Conservation (phyloP, 2,113 vertebrate genomes). For the Castor canadensis region DNA sequence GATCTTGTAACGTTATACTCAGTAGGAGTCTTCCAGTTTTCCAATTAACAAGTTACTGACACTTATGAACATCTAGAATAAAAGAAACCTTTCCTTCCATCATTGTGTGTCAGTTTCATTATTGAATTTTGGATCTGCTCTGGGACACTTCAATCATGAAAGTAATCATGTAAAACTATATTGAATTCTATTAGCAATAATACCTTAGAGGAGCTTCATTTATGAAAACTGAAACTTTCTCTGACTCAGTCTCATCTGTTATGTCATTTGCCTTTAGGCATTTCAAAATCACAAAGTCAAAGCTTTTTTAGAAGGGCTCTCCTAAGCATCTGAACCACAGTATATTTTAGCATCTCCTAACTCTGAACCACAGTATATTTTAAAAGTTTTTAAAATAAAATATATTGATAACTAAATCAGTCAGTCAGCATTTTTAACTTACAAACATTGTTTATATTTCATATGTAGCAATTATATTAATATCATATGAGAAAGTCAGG, state of each 20-base stretch:
- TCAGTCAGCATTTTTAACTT: constrained; percentile 12
- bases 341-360: constrained; percentile 11
- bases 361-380: too few relatives aligned
- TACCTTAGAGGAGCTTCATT: constrained; percentile 29
- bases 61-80: constrained; percentile 57
- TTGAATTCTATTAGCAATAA: constrained; percentile 58
- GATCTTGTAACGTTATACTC: constrained; percentile 50
- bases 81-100: constrained; percentile 45
- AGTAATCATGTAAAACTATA: constrained; percentile 58
- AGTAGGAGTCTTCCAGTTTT: constrained; percentile 47
- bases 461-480: too few relatives aligned
- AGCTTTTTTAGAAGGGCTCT: constrained; percentile 9
- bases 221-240: constrained; percentile 53
- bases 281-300: constrained; percentile 53
- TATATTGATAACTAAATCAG: neutral
- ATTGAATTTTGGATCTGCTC: constrained; percentile 49
- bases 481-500: neutral
- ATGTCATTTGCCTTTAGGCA: constrained; percentile 34
- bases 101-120: constrained; percentile 50
- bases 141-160: constrained; percentile 67
- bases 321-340: neutral
- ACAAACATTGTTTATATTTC: neutral
- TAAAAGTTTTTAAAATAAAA: constrained; percentile 26
- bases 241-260: neutral
- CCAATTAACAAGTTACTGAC: constrained; percentile 47